phyloP scores from a whole-genome alignment of 1,140 invertebrate species.

The Aphelinus atriplicis region DNA sequence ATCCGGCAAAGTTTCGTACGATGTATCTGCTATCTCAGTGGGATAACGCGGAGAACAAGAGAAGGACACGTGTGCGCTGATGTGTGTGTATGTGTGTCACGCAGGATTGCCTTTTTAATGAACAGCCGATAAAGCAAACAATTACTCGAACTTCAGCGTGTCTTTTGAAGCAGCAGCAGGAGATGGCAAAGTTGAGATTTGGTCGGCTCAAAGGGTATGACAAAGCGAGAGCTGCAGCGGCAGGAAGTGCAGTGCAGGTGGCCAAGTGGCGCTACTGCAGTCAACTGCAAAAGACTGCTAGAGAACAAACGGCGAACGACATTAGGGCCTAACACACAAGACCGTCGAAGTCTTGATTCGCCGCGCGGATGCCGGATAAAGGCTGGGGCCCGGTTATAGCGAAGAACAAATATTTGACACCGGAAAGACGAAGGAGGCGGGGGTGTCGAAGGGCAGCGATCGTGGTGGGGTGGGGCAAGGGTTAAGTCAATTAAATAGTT shows the following conservation, averaged over 20 bases:
- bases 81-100: neutral
- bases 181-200: slow-evolving; percentile 17
- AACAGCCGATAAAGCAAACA: slow-evolving; percentile 21
- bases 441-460: slow-evolving; percentile 2
- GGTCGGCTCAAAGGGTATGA: slow-evolving; percentile 21
- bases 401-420: slow-evolving; percentile 34
- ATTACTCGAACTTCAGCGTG: slow-evolving; percentile 26
- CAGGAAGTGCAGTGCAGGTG: neutral
- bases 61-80: neutral
- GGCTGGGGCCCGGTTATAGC: slow-evolving; percentile 11
- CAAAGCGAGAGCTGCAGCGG: neutral
- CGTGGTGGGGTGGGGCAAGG: neutral
- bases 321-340: slow-evolving; percentile 8
- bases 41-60: neutral
- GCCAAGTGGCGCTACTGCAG: slow-evolving; percentile 24
- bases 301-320: neutral
- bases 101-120: neutral
- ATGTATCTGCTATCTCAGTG: too few species aligned
- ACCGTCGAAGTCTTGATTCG: slow-evolving; percentile 33
- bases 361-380: slow-evolving; percentile 28
- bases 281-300: slow-evolving; percentile 7
- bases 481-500: slow-evolving; percentile 44
- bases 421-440: slow-evolving; percentile 24
- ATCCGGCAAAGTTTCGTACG: neutral
- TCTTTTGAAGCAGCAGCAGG: neutral